These are phyloP conservation scores for Xiphydria camelus DNA, from an alignment of 2,888 invertebrate genomes.

Conservation along the genomic window DNA sequence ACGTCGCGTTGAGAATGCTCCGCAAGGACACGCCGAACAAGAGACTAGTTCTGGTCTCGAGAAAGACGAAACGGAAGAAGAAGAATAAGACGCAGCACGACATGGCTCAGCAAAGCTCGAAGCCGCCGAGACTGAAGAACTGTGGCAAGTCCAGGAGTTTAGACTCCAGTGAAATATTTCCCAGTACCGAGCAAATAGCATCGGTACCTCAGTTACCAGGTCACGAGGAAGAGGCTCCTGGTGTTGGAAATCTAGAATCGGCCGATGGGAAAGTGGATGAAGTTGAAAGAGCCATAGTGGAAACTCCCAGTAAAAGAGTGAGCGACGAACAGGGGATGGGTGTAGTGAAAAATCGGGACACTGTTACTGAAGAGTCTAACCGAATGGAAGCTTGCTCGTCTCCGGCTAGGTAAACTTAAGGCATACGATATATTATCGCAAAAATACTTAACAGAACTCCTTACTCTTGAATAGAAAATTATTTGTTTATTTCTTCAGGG, in stretches of 20 bases:
- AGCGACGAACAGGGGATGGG: too few relatives aligned
- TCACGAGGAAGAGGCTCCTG: slow-evolving; percentile 35
- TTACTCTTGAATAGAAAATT: too few relatives aligned
- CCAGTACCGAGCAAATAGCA: slow-evolving; percentile 59
- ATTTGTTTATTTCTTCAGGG: too few relatives aligned
- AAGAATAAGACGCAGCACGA: slow-evolving; percentile 52
- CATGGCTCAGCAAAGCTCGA: slow-evolving; percentile 41
- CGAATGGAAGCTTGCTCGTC: slow-evolving; percentile 32
- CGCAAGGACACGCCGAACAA: slow-evolving; percentile 75
- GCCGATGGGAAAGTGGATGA: slow-evolving; percentile 3
- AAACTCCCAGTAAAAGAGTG: too few relatives aligned
- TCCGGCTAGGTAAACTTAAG: slow-evolving; percentile 41
- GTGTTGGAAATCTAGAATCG: slow-evolving; percentile 21
- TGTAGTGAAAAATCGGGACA: slow-evolving; percentile 9
- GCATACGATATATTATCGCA: too few relatives aligned
- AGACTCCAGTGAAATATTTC: slow-evolving; percentile 81
- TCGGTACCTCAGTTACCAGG: slow-evolving; percentile 42
- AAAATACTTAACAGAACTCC: too few relatives aligned
- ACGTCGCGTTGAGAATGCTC: slow-evolving; percentile 72
- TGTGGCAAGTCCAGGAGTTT: slow-evolving; percentile 83
- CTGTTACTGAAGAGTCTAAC: slow-evolving; percentile 13
- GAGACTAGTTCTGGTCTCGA: slow-evolving; percentile 75
- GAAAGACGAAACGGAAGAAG: slow-evolving; percentile 62
- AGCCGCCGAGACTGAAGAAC: slow-evolving; percentile 65
- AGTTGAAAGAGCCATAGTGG: background rate